Evolutionary conservation across 2,797 vertebrate species (phyloP).

Genomic region (Enteromius treurensis): DNA sequence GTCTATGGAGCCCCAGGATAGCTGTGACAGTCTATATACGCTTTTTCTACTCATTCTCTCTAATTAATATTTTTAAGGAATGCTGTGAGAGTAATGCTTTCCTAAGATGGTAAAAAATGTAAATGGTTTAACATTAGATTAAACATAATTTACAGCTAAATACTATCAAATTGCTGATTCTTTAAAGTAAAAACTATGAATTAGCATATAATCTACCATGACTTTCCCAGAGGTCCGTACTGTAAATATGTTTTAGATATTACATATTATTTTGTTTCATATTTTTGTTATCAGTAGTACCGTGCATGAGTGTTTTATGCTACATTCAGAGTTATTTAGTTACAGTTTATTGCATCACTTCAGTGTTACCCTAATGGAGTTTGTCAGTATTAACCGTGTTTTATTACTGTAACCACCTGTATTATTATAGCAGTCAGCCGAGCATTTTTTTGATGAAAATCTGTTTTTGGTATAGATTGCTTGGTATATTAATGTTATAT

Average conservation of each 20-base stretch:
- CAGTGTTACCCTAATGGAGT: not conserved
- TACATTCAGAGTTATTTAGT: not conserved
- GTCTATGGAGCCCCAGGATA: not conserved
- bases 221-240: not conserved
- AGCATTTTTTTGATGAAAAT: not conserved
- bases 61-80: not conserved
- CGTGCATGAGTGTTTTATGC: not conserved
- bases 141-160: not conserved
- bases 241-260: not conserved
- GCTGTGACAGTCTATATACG: not conserved
- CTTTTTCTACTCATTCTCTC: not conserved
- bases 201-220: not conserved
- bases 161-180: not conserved
- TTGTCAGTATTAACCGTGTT: not conserved
- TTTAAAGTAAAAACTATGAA: not conserved
- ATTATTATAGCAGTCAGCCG: not conserved
- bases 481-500: not conserved
- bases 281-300: not conserved
- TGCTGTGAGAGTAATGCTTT: not conserved
- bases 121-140: not conserved
- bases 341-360: not conserved
- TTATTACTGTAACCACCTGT: not conserved
- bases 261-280: not conserved
- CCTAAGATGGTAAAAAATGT: not conserved
- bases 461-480: not conserved